Base-by-base conservation (phyloP, 2,113 vertebrate species). In the Ailuropoda melanoleuca region DNA sequence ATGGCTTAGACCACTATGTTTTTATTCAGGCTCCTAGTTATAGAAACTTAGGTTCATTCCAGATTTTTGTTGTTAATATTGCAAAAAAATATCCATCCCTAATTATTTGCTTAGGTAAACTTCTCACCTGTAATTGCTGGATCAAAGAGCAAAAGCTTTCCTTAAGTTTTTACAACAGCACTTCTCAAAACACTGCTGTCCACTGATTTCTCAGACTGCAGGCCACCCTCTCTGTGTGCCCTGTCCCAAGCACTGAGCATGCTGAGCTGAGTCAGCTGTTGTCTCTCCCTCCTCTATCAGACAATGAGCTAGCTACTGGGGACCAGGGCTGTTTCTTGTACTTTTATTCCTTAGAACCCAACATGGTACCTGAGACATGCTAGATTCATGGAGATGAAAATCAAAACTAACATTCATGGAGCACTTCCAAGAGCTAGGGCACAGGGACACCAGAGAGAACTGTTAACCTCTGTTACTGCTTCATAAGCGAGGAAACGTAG, bases 271-370 rank as follows among this genome's bases (percentile, higher is more conserved):
- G 19, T 56, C 17, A 13, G 13, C 64, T 43, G 26, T 66, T 50
- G 29, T 31, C 26, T 53, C 58, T 84, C 29, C 48, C 55, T 60
- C 72, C n/a, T 13, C 74, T 60, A 8, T 64, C 37, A 94, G 34
- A 64, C 29, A 4, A 77, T 64, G 50, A 29, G 31, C 55, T 70
- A 29, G 37, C 39, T 82, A 0, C 55, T 64, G 37, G 46, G 37
- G 53, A 21, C 6, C 68, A 72, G 34, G 50, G 80, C 12, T 24
- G 14, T 55, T 83, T 81, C 53, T 56, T 84, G 55, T 75, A 56
- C 23, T 88, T 95, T 87, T 84, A 66, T 85, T 81, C 93, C 82
- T 83, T 66, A 97, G 83, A 93, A 56, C 11, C 6, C n/a, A 50
- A 7, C 39, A 15, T 70, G 14, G 19, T 55, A 24, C 48, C 43